Conservation (phyloP, 1,140 invertebrate species). For the Scaptomyza montana region DNA sequence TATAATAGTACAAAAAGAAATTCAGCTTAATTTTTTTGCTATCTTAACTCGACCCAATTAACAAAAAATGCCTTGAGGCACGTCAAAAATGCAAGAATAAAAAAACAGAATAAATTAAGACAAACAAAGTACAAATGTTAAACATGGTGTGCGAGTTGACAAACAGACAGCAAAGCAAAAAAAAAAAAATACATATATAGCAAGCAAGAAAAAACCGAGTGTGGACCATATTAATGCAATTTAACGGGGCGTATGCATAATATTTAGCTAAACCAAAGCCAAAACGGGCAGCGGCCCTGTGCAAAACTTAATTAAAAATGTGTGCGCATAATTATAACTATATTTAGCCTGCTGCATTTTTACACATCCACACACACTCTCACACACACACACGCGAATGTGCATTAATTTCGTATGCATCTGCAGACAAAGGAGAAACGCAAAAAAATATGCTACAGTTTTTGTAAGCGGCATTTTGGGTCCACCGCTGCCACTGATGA, state of each 20-base stretch:
- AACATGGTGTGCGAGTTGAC: conserved; percentile 72
- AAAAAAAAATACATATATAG: conserved; percentile 20
- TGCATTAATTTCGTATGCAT: conserved; percentile 75
- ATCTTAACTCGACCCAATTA: conserved; percentile 40
- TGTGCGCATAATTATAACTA: conserved; percentile 82
- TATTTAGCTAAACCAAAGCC: conserved; percentile 72
- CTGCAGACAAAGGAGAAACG: conserved; percentile 65
- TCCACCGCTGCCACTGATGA: conserved; percentile 53
- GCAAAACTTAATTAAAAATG: conserved; percentile 81
- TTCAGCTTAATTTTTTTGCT: no score
- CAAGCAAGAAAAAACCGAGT: conserved; percentile 24
- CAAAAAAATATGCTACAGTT: conserved; percentile 74
- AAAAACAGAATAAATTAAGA: conserved; percentile 62
- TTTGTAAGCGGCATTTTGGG: conserved; percentile 64
- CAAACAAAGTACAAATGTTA: conserved; percentile 53
- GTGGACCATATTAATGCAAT: conserved; percentile 73
- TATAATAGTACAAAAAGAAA: no score
- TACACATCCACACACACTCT: conserved; percentile 33
- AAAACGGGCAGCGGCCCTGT: conserved; percentile 46
- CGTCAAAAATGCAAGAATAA: conserved; percentile 17
- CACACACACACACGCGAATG: conserved; percentile 36
- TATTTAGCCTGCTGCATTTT: conserved; percentile 71
- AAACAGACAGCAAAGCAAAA: conserved; percentile 49
- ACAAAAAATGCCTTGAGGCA: conserved; percentile 32
- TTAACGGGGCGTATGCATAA: conserved; percentile 81